Conservation (phyloP, 2,797 vertebrate species). For the Anableps anableps region DNA sequence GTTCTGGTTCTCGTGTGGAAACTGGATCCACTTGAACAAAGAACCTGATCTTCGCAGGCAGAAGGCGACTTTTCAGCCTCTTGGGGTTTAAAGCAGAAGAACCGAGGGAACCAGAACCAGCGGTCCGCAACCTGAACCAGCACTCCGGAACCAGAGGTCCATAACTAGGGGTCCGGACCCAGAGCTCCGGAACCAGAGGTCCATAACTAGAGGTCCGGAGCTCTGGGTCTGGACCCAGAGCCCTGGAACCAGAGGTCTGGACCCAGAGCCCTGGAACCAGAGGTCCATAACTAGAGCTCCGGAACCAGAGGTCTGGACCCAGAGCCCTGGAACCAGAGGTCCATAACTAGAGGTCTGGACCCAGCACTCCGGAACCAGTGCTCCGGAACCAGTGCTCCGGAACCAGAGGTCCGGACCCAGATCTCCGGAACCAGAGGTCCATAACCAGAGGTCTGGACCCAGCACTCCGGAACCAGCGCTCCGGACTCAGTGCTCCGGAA, state of each 20-base stretch:
- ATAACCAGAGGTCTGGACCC: too few species aligned
- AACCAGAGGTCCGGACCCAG: neutral
- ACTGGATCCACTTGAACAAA: neutral
- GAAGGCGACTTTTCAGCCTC: neutral
- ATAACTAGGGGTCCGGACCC: too few species aligned
- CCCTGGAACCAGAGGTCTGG: neutral
- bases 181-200: neutral
- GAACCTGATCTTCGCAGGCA: neutral
- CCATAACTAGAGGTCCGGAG: too few species aligned
- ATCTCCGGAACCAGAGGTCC: neutral
- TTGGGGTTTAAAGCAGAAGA: neutral
- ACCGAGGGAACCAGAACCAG: neutral
- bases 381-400: too few species aligned
- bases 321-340: neutral
- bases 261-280: too few species aligned
- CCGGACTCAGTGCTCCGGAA: too few species aligned
- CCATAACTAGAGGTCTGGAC: too few species aligned
- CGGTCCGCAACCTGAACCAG: neutral
- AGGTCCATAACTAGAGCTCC: neutral
- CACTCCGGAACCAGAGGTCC: too few species aligned
- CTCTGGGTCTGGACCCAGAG: too few species aligned
- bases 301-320: too few species aligned
- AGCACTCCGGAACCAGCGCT: too few species aligned
- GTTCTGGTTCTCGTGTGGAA: slow-evolving; percentile 3
- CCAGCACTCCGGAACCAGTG: too few species aligned